Base-by-base conservation (phyloP, 2,113 vertebrate genomes). In the Chaetorhynchus papuensis region DNA sequence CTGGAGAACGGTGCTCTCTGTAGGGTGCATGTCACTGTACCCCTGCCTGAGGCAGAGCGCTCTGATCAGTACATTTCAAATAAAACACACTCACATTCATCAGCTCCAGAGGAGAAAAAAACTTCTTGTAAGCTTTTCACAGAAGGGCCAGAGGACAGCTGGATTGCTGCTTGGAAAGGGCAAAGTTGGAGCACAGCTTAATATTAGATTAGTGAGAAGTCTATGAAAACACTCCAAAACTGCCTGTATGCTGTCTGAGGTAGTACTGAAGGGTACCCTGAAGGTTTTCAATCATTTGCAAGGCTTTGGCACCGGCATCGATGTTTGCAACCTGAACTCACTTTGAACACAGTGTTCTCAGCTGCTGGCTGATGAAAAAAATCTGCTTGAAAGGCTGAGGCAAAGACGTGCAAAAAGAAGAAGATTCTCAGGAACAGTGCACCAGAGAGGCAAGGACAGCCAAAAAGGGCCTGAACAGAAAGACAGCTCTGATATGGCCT, bases 281-380 rank as follows among this genome's bases (percentile, higher is more conserved):
- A 90, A 86, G 79, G 79, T 63, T 94, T 93, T 81, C 88, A 94
- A 75, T 92, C 88, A 93, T 81, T 75, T 13, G 1, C 63, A 60
- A 66, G 47, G 42, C 27, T 86, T 82, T 93, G 93, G 87, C 84
- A 85, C 56, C 6, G 3, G 68, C 44, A 77, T 6, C 7, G 0
- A 42, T 17, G 56, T 42, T 78, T 70, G 52, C 88, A 94, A 68
- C 68, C 83, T 78, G 85, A 89, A 92, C 39, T 86, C 60, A 7
- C 83, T 80, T 70, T 68, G 90, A 88, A 94, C 88, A 92, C 64
- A 33, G 42, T 52, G 90, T 93, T 93, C 92, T 70, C 75, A 53
- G 71, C 50, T 92, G 11, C 6, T 50, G 79, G 79, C 52, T 86
- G 66, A 44, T 70, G 82, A 76, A 85, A 87, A 39, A 70, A 80